Percentiles rank a stretch among this genome's conserved stretches.
phyloP scores from a whole-genome alignment of 2,113 vertebrate species.

The Uria lomvia region DNA sequence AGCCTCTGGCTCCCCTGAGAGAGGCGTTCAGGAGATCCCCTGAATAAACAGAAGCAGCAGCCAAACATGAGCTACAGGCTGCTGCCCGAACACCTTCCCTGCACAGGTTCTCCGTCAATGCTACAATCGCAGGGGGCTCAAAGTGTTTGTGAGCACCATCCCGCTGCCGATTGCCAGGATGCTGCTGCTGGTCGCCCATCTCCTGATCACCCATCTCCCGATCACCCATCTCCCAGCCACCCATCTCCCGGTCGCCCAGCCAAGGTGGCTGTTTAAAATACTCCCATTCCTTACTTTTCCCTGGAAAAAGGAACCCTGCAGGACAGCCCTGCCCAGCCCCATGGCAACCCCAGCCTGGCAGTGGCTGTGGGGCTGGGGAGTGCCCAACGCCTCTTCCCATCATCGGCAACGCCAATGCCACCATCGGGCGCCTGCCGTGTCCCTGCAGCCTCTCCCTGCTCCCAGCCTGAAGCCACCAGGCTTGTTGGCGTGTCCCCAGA shows the following conservation, averaged over 20 bases:
- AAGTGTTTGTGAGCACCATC: background rate
- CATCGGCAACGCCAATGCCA: background rate
- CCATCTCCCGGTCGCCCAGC: background rate
- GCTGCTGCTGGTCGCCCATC: background rate
- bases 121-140: background rate
- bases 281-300: background rate
- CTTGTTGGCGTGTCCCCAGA: background rate
- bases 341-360: accelerated
- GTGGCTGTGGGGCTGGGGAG: background rate
- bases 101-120: accelerated
- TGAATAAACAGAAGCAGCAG: background rate
- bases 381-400: background rate
- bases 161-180: background rate
- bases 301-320: background rate
- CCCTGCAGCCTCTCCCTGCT: background rate
- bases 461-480: background rate
- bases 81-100: background rate
- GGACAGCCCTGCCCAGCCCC: background rate
- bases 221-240: background rate
- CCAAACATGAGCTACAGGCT: background rate
- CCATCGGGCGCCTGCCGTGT: accelerated
- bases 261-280: background rate
- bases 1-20: background rate
- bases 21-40: background rate
- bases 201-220: accelerated